Evolutionary conservation across 2,797 vertebrate species (phyloP).

Genomic region (Fistularia tabacaria): DNA sequence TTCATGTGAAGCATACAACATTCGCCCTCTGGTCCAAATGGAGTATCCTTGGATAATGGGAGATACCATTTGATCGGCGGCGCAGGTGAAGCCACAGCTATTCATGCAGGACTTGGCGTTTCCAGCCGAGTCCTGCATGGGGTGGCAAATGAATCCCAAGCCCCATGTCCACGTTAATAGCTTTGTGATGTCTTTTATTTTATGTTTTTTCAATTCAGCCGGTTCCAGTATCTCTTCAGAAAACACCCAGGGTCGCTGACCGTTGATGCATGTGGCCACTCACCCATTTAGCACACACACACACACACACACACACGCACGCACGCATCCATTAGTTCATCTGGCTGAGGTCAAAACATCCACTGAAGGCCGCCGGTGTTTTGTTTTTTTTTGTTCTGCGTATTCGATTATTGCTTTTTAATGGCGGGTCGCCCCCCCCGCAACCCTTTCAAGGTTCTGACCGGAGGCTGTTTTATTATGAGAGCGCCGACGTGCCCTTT

Average conservation of each 20-base stretch:
- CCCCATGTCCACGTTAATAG: slow-evolving; percentile 51
- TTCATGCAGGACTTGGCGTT: no score
- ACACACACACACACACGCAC: slow-evolving; percentile 15
- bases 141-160: slow-evolving; percentile 35
- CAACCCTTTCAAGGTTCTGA: slow-evolving; percentile 53
- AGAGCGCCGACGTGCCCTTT: slow-evolving; percentile 60
- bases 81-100: no score
- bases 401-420: slow-evolving; percentile 51
- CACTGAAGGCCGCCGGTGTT: slow-evolving; percentile 29
- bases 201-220: slow-evolving; percentile 30
- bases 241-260: slow-evolving; percentile 42
- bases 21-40: no score
- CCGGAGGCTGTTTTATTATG: slow-evolving; percentile 54
- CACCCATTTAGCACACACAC: slow-evolving; percentile 9
- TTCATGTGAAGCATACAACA: no score
- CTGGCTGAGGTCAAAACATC: slow-evolving; percentile 41
- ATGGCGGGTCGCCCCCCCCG: slow-evolving; percentile 51
- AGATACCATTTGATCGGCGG: no score
- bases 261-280: slow-evolving; percentile 47
- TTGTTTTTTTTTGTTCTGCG: slow-evolving; percentile 51
- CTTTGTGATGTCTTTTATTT: slow-evolving; percentile 34
- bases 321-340: slow-evolving; percentile 18
- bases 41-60: no score
- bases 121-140: no score
- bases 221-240: slow-evolving; percentile 41